Base-by-base conservation (phyloP, 2,888 invertebrate species). In the Lithophane semibrunnea region DNA sequence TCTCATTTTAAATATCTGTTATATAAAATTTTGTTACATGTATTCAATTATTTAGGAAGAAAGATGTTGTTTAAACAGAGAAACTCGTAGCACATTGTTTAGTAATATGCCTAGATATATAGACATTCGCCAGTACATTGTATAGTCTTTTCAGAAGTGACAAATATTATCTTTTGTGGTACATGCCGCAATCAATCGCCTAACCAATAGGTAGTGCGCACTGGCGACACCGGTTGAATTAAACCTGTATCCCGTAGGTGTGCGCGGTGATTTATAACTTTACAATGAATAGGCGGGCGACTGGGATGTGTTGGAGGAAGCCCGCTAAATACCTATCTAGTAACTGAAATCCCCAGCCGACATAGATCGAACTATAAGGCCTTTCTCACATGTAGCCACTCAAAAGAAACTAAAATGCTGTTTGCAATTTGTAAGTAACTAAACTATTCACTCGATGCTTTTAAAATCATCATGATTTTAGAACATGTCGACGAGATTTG, bases 211-310 rank as follows among this genome's bases (percentile, higher is more conserved):
- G 61, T 74, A 71, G 73, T 29, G 76, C 67, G 68, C 61, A 84
- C 70, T 76, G 75, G 77, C 72, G 75, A 80, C 74, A 82, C 63
- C 72, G 79, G 79, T 86, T 86, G 89, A 90, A 91, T 92, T 92
- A 92, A 92, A 92, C 90, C 88, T 89, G 91, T 91, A 80, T 89
- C 89, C 88, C 87, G 86, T 86, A 84, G 86, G 90, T 89, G 90
- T 90, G 82, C 83, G 81, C 66, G 29, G 89, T 93, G 94, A 94
- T 94, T 93, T 94, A 94, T 93, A 89, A 91, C 88, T 82, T 88
- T 86, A 90, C 92, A 92, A 92, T 92, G 93, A 92, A 93, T 91
- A 92, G 91, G 90, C 89, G 90, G 87, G 90, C 92, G 85, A 86
- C 86, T 84, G 93, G 91, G 91, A 92, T 89, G 83, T 90, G 90